Evolutionary conservation across 2,113 vertebrate species (phyloP).

Genomic region (Myxocyprinus asiaticus): DNA sequence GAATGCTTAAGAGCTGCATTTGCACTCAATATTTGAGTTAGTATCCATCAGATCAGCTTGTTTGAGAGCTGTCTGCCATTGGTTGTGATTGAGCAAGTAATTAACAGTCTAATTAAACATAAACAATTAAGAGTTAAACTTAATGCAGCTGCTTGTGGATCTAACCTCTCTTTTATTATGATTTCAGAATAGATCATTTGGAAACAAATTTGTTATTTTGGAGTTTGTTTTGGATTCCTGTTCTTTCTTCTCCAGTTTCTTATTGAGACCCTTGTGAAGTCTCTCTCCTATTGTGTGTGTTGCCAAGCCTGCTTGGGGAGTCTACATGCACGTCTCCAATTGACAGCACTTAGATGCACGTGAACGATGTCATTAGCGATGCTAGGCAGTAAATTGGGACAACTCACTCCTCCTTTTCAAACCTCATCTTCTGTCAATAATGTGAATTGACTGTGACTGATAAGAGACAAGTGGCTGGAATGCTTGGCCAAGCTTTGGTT

Average conservation of each 20-base stretch:
- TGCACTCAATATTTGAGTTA: background rate
- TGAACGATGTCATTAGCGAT: slow-evolving; percentile 45
- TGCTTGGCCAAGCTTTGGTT: slow-evolving; percentile 37
- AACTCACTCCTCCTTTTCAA: background rate
- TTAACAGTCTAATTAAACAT: too few relatives aligned
- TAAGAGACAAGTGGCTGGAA: slow-evolving; percentile 44
- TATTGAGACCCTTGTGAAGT: too few relatives aligned
- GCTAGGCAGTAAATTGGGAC: slow-evolving; percentile 38
- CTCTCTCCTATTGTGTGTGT: slow-evolving; percentile 4
- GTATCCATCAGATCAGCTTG: background rate
- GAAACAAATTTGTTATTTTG: background rate
- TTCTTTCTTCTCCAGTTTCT: too few relatives aligned
- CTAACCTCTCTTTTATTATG: background rate
- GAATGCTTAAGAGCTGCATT: too few relatives aligned
- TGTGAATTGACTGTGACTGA: slow-evolving; percentile 34
- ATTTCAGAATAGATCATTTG: slow-evolving; percentile 1
- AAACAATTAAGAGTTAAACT: too few relatives aligned
- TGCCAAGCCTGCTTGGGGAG: background rate
- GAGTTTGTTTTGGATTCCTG: too few relatives aligned
- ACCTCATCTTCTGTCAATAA: background rate
- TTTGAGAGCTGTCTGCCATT: too few relatives aligned
- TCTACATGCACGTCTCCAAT: slow-evolving; percentile 34
- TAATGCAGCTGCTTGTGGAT: background rate
- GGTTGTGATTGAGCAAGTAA: too few relatives aligned
- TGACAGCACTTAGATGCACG: slow-evolving; percentile 44